Evolutionary conservation across 2,797 vertebrate genomes (phyloP).

Genomic region (Schizopygopsis malacanthus): DNA sequence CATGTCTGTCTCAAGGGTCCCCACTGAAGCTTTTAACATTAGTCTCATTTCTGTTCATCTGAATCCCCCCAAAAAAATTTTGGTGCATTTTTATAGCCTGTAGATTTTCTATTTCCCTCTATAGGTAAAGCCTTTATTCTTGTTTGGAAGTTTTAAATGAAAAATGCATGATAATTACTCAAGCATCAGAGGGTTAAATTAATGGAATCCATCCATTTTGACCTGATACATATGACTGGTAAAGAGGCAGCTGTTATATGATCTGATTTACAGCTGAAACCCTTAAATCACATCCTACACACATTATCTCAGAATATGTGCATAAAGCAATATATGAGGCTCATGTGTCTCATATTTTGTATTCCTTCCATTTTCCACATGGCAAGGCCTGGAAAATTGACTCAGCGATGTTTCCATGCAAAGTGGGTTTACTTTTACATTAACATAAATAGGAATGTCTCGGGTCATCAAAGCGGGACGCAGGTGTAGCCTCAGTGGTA

Average conservation of each 20-base stretch:
- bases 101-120: neutral
- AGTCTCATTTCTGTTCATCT: conserved; percentile 22
- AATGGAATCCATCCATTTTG: conserved; percentile 6
- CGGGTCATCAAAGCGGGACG: conserved; percentile 63
- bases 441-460: conserved; percentile 68
- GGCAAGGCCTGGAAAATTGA: conserved; percentile 78
- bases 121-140: neutral
- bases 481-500: conserved; percentile 65
- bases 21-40: conserved; percentile 21
- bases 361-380: conserved; percentile 78
- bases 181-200: conserved; percentile 9
- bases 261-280: conserved; percentile 52
- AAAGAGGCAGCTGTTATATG: conserved; percentile 5
- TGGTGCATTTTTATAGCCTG: neutral
- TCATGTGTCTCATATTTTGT: conserved; percentile 72
- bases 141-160: neutral
- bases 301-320: conserved; percentile 72
- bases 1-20: conserved; percentile 31
- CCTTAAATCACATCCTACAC: conserved; percentile 64
- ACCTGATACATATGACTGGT: neutral
- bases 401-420: conserved; percentile 76
- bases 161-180: too few relatives aligned
- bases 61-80: conserved; percentile 4
- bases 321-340: conserved; percentile 68
- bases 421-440: conserved; percentile 68